Conservation (phyloP, 2,797 vertebrate genomes). For the Rhadinocentrus ornatus region DNA sequence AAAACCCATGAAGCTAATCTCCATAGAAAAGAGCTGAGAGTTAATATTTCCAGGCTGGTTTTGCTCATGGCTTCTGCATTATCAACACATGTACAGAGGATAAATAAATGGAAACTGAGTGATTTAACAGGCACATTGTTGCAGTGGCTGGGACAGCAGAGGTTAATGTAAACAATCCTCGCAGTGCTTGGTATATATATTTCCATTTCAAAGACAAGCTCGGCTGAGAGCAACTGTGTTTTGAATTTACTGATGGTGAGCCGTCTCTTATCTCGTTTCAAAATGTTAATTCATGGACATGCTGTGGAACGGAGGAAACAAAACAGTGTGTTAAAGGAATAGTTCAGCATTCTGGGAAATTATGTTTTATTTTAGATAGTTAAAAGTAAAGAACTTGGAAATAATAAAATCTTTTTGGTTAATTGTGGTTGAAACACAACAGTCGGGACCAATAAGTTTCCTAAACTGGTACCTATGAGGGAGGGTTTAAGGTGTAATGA, state of each 20-base stretch:
- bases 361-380: background rate
- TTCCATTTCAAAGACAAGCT: constrained; percentile 57
- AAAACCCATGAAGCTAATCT: constrained; percentile 24
- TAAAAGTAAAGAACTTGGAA: constrained; percentile 6
- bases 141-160: constrained; percentile 9
- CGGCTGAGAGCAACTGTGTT: constrained; percentile 13
- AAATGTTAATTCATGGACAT: constrained; percentile 44
- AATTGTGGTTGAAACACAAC: background rate
- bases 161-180: constrained; percentile 50
- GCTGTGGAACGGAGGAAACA: constrained; percentile 15
- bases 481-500: background rate
- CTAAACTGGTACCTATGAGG: background rate
- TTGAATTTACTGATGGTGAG: constrained; percentile 10
- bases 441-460: background rate
- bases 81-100: constrained; percentile 22
- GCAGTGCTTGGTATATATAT: constrained; percentile 27
- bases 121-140: constrained; percentile 47
- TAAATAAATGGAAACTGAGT: constrained; percentile 7
- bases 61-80: constrained; percentile 24
- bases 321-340: constrained; percentile 35
- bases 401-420: background rate
- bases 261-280: constrained; percentile 34
- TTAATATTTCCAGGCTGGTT: constrained; percentile 32
- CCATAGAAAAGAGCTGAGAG: constrained; percentile 32
- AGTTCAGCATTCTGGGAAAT: constrained; percentile 23